Evolutionary conservation across 2,113 vertebrate species (phyloP), one percentile per base, ranked within the genome.

Genomic region (Ailuropoda melanoleuca): DNA sequence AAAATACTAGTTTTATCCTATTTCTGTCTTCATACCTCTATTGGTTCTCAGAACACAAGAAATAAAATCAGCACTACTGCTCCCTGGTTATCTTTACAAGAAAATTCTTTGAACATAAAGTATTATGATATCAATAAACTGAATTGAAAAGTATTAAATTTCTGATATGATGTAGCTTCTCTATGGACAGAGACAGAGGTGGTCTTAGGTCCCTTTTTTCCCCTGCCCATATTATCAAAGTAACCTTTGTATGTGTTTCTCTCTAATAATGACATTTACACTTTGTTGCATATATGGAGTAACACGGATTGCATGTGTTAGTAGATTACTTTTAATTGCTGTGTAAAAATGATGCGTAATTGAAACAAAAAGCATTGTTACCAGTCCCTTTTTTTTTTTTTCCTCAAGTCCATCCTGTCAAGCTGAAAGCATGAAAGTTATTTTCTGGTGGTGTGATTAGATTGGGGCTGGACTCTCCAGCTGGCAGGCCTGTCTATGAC

Each of bases 401-500:
- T 98, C 96, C 98, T 99, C 97, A 96, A 99, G 98, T 98, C 99
- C 99, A 99, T 99, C 99, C 98, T 99, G 99, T 99, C 99, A 99
- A 99, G 98, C 99, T 99, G 99, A 98, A 99, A 99, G 99, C 98
- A 95, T 98, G 98, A 96, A 98, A 98, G 98, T 99, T 99, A 99
- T 99, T 99, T 99, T 99, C 99, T 99, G 99, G 99, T 99, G 99
- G 99, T 99, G 99, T 99, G 99, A 99, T 99, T 99, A 99, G 99
- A 99, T 99, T 99, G 99, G 99, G 99, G 99, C 99, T 99, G 99
- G 99, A 99, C 99, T 99, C 99, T 99, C 99, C 99, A 99, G 99
- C 99, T 99, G 99, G 99, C 99, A 99, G 99, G 99, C 99, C 99
- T 99, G 99, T 99, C 99, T 99, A 98, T 99, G 99, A 99, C 99